Evolutionary conservation across 2,888 invertebrate genomes (phyloP).

Genomic region (Myathropa florea): DNA sequence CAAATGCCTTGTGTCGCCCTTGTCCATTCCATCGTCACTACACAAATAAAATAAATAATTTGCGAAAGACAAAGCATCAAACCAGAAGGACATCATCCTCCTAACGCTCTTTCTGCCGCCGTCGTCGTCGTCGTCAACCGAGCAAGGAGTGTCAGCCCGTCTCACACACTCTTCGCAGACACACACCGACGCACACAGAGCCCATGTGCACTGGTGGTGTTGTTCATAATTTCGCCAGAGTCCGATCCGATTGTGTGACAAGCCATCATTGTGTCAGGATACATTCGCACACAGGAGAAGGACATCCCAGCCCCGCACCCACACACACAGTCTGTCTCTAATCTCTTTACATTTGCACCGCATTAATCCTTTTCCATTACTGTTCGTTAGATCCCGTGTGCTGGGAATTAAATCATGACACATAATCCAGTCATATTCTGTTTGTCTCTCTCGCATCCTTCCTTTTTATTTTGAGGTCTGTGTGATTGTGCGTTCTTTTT

Average conservation of each 20-base stretch:
- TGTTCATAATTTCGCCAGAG: constrained; percentile 25
- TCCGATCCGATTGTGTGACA: constrained; percentile 58
- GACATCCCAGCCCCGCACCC: neutral
- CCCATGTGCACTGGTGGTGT: neutral
- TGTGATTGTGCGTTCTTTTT: too few relatives aligned
- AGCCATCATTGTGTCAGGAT: constrained; percentile 53
- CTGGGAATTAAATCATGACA: constrained; percentile 60
- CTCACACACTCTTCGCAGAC: neutral
- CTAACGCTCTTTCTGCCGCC: neutral
- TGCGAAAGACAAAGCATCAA: constrained; percentile 44
- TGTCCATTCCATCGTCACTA: neutral
- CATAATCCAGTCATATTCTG: constrained; percentile 46
- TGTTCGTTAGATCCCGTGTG: constrained; percentile 35
- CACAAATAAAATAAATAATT: constrained; percentile 45
- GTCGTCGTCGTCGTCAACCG: too few relatives aligned
- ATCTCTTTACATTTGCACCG: constrained; percentile 21
- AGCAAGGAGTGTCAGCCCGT: constrained; percentile 38
- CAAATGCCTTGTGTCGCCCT: constrained; percentile 30
- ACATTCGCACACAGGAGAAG: neutral
- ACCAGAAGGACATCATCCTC: constrained; percentile 8
- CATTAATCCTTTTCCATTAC: constrained; percentile 55
- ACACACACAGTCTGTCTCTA: neutral
- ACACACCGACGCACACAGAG: neutral
- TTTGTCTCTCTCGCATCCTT: neutral
- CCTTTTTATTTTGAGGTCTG: neutral